Base-by-base conservation (phyloP, 1,140 invertebrate genomes). In the Procambarus clarkii region DNA sequence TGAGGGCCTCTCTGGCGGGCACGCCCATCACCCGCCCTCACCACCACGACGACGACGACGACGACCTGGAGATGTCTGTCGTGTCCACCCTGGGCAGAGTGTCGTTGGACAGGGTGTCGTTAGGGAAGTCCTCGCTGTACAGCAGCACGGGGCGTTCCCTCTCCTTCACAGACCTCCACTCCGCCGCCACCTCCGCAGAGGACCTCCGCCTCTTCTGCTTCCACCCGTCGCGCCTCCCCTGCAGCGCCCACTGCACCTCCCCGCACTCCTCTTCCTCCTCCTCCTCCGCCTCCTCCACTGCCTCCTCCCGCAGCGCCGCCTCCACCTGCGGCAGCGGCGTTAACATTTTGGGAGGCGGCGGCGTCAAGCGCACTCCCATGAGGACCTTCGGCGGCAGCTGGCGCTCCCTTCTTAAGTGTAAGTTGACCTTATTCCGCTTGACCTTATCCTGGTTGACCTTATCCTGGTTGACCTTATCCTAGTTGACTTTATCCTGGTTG, bases 111-210 rank as follows among this genome's bases (percentile, higher is more conserved):
- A 78, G 82, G 11, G 60, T 76, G 15, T 86, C 89, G 34, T 44
- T 86, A 3, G 83, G 82, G 15, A 79, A 86, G 69, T 85, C 85
- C 45, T 86, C 90, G 78, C n/a, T 90, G 64, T 87, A 83, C 92
- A 54, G 77, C 54, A 18, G 15, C 18, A 81, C 54, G 2, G 88
- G 81, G 8, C 77, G 92, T 2, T 91, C 88, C 11, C 84, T 83
- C 21, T 92, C 92, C 88, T 92, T 92, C 88, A 92, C 92, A 18
- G 88, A 92, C 48, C 81, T 92, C 18, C 88, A 91, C 34, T 92
- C 92, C 2, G 92, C 92, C 1, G 92, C 85, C 15, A 86, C 83
- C n/a, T 92, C 88, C 13, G 83, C 76, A 50, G 87, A 88, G 50
- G 88, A 90, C 46, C 58, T 90, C 21, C 81, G 86, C 3, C 44